phyloP scores from a whole-genome alignment of 2,888 invertebrate species.

The Eilema sororculum region DNA sequence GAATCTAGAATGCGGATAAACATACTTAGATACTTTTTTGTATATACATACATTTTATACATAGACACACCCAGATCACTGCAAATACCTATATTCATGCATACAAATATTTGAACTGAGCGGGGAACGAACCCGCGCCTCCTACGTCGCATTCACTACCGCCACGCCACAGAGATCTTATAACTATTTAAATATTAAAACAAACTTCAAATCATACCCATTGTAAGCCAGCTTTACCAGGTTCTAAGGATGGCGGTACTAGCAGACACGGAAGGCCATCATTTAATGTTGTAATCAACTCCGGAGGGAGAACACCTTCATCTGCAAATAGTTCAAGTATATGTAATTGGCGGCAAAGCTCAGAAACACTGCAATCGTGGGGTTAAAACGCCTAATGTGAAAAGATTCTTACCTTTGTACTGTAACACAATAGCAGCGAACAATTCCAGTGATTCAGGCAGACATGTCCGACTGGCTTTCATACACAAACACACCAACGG shows the following conservation, averaged over 20 bases:
- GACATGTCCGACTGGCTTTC: constrained; percentile 71
- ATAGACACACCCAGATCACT: too few relatives aligned
- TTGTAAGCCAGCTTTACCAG: constrained; percentile 78
- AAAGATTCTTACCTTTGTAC: constrained; percentile 69
- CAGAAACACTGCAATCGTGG: too few relatives aligned
- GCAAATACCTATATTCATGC: too few relatives aligned
- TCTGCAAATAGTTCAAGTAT: constrained; percentile 61
- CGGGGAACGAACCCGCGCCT: too few relatives aligned
- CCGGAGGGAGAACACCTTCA: constrained; percentile 77
- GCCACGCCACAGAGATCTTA: too few relatives aligned
- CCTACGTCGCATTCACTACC: too few relatives aligned
- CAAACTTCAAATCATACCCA: constrained; percentile 67
- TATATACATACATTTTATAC: too few relatives aligned
- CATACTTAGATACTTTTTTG: too few relatives aligned
- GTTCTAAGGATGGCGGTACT: constrained; percentile 77
- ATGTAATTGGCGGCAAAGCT: too few relatives aligned
- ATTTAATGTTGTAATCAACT: constrained; percentile 70
- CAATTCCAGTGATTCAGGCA: constrained; percentile 75
- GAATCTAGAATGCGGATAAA: too few relatives aligned
- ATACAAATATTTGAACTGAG: too few relatives aligned
- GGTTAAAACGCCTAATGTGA: background rate
- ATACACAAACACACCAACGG: constrained; percentile 73
- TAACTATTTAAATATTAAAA: too few relatives aligned
- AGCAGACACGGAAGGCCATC: constrained; percentile 75
- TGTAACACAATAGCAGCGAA: constrained; percentile 79